These are phyloP conservation scores for Baronia brevicornis DNA, from an alignment of 2,888 invertebrate species.

Conservation along the genomic window DNA sequence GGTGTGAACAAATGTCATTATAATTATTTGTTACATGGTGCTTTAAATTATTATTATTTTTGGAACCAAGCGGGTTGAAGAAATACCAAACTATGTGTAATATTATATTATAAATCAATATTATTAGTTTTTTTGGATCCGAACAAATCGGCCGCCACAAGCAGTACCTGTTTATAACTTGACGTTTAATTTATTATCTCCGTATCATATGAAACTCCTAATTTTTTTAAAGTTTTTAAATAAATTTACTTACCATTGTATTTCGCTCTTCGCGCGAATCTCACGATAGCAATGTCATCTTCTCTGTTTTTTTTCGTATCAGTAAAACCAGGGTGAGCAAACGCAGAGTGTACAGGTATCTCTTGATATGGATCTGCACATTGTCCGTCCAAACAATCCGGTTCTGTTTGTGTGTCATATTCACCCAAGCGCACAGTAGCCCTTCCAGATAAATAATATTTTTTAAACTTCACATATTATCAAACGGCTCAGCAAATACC, in stretches of 20 bases:
- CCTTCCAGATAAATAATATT: conserved; percentile 51
- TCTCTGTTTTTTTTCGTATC: conserved; percentile 64
- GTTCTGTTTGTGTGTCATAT: conserved; percentile 76
- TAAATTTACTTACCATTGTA: conserved; percentile 60
- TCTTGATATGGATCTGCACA: conserved; percentile 81
- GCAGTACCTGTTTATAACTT: too few species aligned
- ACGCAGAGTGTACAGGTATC: conserved; percentile 75
- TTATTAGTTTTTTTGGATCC: too few species aligned
- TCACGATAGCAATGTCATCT: conserved; percentile 76
- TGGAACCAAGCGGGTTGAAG: too few species aligned
- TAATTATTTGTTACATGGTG: too few species aligned
- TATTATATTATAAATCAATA: too few species aligned
- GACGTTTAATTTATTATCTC: too few species aligned
- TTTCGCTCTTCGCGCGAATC: conserved; percentile 51
- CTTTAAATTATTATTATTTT: too few species aligned
- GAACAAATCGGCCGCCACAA: too few species aligned
- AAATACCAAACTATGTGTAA: too few species aligned
- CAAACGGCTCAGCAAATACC: not conserved
- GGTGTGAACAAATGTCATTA: too few species aligned
- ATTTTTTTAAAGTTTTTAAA: too few species aligned
- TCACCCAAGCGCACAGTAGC: conserved; percentile 78
- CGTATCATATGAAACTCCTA: too few species aligned
- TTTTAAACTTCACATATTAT: not conserved
- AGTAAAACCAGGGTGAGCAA: conserved; percentile 78
- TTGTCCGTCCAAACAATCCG: conserved; percentile 72